Conservation (phyloP, 2,888 invertebrate species). For the Sisyra nigra region DNA sequence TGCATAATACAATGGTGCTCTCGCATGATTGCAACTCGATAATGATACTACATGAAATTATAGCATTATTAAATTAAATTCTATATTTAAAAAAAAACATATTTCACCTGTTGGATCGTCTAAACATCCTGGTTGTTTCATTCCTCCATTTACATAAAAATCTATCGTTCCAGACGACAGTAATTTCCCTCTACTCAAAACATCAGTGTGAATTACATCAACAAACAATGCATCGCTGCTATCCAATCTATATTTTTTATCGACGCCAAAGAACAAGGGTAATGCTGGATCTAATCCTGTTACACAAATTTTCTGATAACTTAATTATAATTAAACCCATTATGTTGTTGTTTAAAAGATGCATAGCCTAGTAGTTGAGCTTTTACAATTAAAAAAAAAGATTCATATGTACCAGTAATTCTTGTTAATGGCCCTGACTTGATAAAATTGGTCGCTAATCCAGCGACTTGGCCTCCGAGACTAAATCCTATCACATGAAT, state of each 20-base stretch:
- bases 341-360: background rate
- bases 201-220: conserved; percentile 4
- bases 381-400: background rate
- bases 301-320: background rate
- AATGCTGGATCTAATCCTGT: conserved; percentile 4
- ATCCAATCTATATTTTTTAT: background rate
- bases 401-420: conserved; percentile 2
- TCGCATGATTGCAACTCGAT: too few species aligned
- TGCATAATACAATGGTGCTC: too few species aligned
- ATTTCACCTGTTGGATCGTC: background rate
- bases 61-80: too few species aligned
- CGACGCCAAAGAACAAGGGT: background rate
- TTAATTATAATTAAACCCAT: background rate
- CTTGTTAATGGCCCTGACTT: background rate
- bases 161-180: background rate
- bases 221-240: conserved; percentile 1
- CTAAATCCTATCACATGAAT: conserved; percentile 6
- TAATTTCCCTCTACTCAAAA: background rate
- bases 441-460: background rate
- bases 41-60: too few species aligned
- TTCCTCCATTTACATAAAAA: conserved; percentile 4
- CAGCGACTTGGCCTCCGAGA: conserved; percentile 2
- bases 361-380: background rate
- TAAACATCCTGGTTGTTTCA: conserved; percentile 4
- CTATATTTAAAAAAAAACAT: too few species aligned